These are phyloP conservation scores for Uloborus plumipes DNA, from an alignment of 2,888 invertebrate genomes.

Conservation along the genomic window DNA sequence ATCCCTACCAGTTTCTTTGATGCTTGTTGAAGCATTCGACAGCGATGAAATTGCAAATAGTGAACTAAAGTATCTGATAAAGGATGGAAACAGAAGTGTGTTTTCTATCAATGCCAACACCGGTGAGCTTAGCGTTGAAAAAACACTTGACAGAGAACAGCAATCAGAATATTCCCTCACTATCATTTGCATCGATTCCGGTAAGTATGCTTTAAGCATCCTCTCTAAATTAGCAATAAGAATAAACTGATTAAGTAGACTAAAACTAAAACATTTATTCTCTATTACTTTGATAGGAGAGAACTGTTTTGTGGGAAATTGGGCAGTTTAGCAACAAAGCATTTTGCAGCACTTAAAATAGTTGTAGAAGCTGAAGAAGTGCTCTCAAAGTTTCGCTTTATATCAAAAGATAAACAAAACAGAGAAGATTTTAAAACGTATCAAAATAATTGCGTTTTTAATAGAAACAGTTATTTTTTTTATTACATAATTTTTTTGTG, in stretches of 20 bases:
- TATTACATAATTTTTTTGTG: no score
- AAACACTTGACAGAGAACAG: conserved; percentile 86
- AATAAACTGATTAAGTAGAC: background rate
- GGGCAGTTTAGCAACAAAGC: no score
- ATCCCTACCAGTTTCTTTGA: conserved; percentile 75
- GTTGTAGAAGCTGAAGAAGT: no score
- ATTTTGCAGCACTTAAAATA: no score
- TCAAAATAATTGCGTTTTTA: no score
- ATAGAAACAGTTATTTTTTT: no score
- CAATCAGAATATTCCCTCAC: conserved; percentile 88
- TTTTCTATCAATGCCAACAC: conserved; percentile 93
- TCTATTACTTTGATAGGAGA: no score
- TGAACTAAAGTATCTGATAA: conserved; percentile 91
- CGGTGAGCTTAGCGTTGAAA: conserved; percentile 87
- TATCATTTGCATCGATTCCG: conserved; percentile 93
- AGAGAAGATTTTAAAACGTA: no score
- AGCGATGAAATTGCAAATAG: conserved; percentile 92
- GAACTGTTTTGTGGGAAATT: no score
- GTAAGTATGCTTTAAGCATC: conserved; percentile 76
- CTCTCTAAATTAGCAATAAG: background rate
- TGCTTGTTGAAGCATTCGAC: conserved; percentile 86
- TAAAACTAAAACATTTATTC: background rate
- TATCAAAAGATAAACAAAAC: no score
- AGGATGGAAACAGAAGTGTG: conserved; percentile 87
- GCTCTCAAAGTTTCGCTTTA: no score